Evolutionary conservation across 2,113 vertebrate species (phyloP).

Genomic region (Austrofundulus limnaeus): DNA sequence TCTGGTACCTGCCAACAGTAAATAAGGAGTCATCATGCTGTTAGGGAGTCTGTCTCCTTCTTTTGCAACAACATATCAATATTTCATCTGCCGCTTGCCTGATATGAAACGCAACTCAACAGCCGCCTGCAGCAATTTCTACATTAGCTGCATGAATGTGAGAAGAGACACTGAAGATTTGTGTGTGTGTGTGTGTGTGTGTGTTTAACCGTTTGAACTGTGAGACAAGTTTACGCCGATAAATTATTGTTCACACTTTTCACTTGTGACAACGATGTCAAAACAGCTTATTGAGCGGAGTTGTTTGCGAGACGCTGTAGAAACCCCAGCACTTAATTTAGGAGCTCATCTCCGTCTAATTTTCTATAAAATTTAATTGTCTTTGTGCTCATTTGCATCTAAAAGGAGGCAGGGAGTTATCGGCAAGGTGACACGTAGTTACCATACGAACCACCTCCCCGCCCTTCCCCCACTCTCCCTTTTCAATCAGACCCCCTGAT

Average conservation of each 20-base stretch:
- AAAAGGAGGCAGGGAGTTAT: constrained; percentile 62
- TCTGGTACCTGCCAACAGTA: constrained; percentile 87
- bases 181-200: constrained; percentile 25
- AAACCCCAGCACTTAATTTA: background rate
- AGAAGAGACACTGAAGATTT: constrained; percentile 11
- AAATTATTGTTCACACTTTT: background rate
- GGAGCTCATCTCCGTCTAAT: constrained; percentile 19
- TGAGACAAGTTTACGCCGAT: background rate
- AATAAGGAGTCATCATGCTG: constrained; percentile 18
- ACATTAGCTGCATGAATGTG: constrained; percentile 40
- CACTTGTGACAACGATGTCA: background rate
- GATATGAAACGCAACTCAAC: constrained; percentile 62
- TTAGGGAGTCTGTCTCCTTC: constrained; percentile 5
- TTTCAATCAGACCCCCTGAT: constrained; percentile 69
- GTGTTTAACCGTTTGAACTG: constrained; percentile 33
- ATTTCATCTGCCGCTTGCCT: constrained; percentile 47
- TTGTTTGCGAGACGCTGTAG: background rate
- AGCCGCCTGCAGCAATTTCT: constrained; percentile 29
- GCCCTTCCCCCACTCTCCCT: background rate
- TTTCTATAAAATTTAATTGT: constrained; percentile 46
- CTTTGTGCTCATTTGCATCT: constrained; percentile 67
- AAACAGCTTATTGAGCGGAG: constrained; percentile 7
- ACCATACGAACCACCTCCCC: constrained; percentile 28
- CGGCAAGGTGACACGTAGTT: constrained; percentile 75
- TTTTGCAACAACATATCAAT: constrained; percentile 55